A percentile compares a stretch with the other conserved stretches of the same genome.
Evolutionary conservation across 2,888 invertebrate genomes (phyloP).

Genomic region (Cyaniris semiargus): DNA sequence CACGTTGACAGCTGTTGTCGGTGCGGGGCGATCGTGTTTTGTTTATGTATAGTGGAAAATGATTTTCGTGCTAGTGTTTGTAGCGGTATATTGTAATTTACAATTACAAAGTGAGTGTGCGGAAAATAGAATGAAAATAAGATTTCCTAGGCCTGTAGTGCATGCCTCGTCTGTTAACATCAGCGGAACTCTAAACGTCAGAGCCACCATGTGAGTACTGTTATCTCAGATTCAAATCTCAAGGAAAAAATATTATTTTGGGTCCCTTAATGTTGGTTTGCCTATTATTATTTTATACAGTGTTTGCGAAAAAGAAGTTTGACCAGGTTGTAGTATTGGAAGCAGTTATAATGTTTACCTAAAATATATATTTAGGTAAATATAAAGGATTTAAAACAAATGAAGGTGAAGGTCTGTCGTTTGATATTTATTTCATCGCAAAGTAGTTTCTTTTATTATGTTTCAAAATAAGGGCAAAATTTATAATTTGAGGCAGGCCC

Average conservation of each 20-base stretch:
- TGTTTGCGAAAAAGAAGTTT: background rate
- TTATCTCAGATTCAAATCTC: background rate
- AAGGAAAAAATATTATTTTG: background rate
- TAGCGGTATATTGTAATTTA: background rate
- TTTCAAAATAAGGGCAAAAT: background rate
- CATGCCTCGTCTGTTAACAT: background rate
- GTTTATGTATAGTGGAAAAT: conserved; percentile 8
- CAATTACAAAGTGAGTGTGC: background rate
- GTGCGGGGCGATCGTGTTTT: background rate
- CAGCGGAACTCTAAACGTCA: background rate
- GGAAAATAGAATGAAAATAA: background rate
- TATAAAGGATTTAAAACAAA: too few species aligned
- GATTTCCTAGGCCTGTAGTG: background rate
- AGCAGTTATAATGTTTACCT: too few species aligned
- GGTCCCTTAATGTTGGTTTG: background rate
- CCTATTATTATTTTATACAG: background rate
- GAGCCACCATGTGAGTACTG: background rate
- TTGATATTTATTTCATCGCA: too few species aligned
- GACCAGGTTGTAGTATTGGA: background rate
- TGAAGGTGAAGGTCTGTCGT: too few species aligned
- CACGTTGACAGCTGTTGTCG: conserved; percentile 23
- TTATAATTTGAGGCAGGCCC: background rate
- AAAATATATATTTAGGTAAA: too few species aligned
- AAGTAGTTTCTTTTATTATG: background rate
- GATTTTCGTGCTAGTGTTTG: background rate